These are phyloP conservation scores for Dendrocincla tyrannina DNA, from an alignment of 2,797 vertebrate genomes.

Conservation along the genomic window DNA sequence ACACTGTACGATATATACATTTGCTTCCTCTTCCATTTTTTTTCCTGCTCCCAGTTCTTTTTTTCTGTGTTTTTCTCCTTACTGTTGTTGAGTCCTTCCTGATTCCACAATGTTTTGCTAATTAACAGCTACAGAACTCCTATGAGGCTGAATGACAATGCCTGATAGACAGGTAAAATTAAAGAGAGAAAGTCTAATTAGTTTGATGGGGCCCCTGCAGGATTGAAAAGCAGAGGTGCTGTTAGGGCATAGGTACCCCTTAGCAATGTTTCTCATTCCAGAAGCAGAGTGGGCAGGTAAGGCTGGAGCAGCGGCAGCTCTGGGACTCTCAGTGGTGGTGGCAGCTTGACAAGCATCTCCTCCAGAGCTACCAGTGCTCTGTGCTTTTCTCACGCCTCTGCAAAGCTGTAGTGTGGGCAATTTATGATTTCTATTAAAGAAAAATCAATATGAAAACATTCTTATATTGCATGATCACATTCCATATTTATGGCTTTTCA, in stretches of 20 bases:
- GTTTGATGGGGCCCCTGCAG: neutral
- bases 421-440: neutral
- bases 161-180: slow-evolving; percentile 20
- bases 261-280: neutral
- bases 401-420: neutral
- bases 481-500: neutral
- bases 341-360: neutral
- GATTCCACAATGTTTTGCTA: neutral
- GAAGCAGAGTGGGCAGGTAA: neutral
- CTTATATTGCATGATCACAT: neutral
- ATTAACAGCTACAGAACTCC: slow-evolving; percentile 20
- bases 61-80: neutral
- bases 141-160: neutral
- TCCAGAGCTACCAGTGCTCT: neutral
- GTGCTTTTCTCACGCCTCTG: neutral
- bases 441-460: neutral
- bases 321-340: neutral
- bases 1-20: neutral
- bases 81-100: neutral
- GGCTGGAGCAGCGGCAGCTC: neutral
- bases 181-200: slow-evolving; percentile 30
- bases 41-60: neutral
- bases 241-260: neutral
- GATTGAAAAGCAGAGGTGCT: neutral
- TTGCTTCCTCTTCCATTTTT: neutral